Evolutionary conservation across 2,797 vertebrate genomes (phyloP).

Genomic region (Oophaga sylvatica): DNA sequence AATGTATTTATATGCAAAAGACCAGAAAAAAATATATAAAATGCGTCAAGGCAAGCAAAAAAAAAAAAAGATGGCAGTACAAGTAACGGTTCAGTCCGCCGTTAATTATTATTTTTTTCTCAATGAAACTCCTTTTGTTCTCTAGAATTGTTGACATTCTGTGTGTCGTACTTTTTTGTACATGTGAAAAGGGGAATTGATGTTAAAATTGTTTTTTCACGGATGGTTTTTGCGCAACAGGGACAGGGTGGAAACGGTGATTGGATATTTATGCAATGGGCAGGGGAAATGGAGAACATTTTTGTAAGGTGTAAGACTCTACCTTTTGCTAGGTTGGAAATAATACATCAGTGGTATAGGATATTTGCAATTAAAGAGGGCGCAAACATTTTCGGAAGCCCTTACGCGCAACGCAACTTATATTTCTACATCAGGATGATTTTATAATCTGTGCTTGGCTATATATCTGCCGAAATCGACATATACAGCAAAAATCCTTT

Average conservation of each 20-base stretch:
- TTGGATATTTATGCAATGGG: constrained; percentile 43
- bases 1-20: constrained; percentile 55
- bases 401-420: neutral
- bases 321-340: neutral
- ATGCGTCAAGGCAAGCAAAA: neutral
- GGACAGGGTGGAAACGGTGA: neutral
- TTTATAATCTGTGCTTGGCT: neutral
- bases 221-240: neutral
- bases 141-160: constrained; percentile 52
- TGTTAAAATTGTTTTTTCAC: neutral
- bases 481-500: neutral
- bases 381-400: neutral
- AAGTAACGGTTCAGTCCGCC: neutral
- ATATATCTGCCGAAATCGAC: neutral
- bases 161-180: constrained; percentile 67
- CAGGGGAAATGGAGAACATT: neutral
- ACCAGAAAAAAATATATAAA: constrained; percentile 22
- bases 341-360: neutral
- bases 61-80: neutral
- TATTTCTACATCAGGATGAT: constrained; percentile 12
- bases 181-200: neutral
- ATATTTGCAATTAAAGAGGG: neutral
- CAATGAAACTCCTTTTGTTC: constrained; percentile 45
- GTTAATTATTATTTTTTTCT: constrained; percentile 10
- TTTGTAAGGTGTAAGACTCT: neutral